Evolutionary conservation across 2,888 invertebrate species (phyloP).

Genomic region (Agrotis ipsilon): DNA sequence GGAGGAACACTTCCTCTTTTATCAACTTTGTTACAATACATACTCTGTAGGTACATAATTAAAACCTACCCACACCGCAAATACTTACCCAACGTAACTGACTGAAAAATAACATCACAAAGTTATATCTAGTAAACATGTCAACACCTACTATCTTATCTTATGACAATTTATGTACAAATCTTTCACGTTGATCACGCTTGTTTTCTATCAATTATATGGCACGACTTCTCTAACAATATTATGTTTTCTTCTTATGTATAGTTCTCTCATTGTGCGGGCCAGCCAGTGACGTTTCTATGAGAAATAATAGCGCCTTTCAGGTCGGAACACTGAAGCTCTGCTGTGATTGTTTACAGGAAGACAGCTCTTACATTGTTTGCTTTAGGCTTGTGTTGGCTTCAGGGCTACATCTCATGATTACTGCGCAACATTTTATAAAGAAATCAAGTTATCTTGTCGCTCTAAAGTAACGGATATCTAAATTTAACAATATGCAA

Average conservation of each 20-base stretch:
- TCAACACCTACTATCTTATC: constrained; percentile 53
- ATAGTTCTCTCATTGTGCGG: constrained; percentile 47
- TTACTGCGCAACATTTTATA: constrained; percentile 2
- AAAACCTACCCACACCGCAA: neutral
- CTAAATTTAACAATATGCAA: neutral
- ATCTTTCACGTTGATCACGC: constrained; percentile 55
- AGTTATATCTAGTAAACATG: constrained; percentile 25
- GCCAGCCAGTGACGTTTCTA: constrained; percentile 40
- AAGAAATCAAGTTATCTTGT: constrained; percentile 1
- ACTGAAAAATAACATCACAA: constrained; percentile 32
- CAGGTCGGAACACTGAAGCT: constrained; percentile 41
- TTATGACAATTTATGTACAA: constrained; percentile 48
- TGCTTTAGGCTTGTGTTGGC: constrained; percentile 47
- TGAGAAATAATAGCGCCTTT: constrained; percentile 52
- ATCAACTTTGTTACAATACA: neutral
- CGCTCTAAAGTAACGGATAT: neutral
- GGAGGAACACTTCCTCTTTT: neutral
- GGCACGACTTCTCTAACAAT: constrained; percentile 63
- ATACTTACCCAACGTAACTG: constrained; percentile 13
- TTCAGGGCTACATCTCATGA: constrained; percentile 45
- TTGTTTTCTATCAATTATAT: constrained; percentile 54
- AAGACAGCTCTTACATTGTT: constrained; percentile 56
- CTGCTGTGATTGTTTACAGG: constrained; percentile 55
- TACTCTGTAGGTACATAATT: too few relatives aligned
- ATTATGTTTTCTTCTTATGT: constrained; percentile 28